These are phyloP conservation scores for Drosophila kohkoa DNA, from an alignment of 1,140 invertebrate species.

Conservation along the genomic window DNA sequence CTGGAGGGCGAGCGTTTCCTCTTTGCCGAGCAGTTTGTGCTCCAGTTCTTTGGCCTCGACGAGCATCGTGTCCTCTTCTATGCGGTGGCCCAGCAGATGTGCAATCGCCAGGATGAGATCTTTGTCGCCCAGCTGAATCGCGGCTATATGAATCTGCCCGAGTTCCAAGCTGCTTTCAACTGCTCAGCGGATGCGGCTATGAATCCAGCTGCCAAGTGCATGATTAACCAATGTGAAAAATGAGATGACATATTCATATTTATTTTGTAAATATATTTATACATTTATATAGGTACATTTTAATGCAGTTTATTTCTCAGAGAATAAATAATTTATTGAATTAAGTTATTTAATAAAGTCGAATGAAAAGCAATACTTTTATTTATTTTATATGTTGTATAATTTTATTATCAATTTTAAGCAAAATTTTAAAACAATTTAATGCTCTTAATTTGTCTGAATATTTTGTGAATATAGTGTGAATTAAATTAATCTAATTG, in stretches of 20 bases:
- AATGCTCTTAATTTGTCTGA: too few relatives aligned
- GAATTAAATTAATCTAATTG: too few relatives aligned
- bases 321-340: too few relatives aligned
- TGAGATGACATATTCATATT: background rate
- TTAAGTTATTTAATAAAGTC: too few relatives aligned
- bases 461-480: too few relatives aligned
- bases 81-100: slow-evolving; percentile 73
- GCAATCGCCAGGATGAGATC: slow-evolving; percentile 60
- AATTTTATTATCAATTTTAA: too few relatives aligned
- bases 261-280: background rate
- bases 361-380: too few relatives aligned
- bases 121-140: slow-evolving; percentile 65
- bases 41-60: slow-evolving; percentile 68
- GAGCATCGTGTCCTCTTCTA: slow-evolving; percentile 69
- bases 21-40: slow-evolving; percentile 76
- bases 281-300: too few relatives aligned
- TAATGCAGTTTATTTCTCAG: too few relatives aligned
- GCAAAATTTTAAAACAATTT: too few relatives aligned
- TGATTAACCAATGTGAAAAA: slow-evolving; percentile 62
- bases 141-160: slow-evolving; percentile 73
- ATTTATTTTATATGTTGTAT: too few relatives aligned
- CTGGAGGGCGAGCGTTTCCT: slow-evolving; percentile 71
- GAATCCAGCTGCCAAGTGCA: slow-evolving; percentile 75
- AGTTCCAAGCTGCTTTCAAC: slow-evolving; percentile 71
- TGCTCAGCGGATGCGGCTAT: slow-evolving; percentile 51